These are phyloP conservation scores for Mimas tiliae DNA, from an alignment of 2,888 invertebrate genomes.

Conservation along the genomic window DNA sequence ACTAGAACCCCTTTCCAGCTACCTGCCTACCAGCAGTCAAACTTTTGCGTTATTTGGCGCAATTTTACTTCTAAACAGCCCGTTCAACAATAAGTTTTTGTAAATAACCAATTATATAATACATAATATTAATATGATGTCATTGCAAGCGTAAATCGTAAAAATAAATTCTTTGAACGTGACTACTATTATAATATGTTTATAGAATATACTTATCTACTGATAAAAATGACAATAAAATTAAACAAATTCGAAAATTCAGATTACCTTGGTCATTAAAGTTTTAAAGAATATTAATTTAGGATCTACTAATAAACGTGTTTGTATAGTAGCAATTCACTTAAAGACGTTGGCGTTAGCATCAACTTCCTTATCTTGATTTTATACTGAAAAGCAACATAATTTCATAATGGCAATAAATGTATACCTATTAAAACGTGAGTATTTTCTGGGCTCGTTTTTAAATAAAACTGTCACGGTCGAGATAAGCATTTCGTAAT, in stretches of 20 bases:
- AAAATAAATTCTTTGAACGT: not conserved
- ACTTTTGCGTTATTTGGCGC: too few species aligned
- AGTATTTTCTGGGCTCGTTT: constrained; percentile 28
- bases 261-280: not conserved
- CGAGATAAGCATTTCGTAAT: constrained; percentile 48
- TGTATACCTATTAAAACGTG: not conserved
- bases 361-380: not conserved
- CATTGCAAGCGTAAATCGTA: not conserved
- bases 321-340: not conserved
- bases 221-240: constrained; percentile 7
- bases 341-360: not conserved
- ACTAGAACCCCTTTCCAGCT: too few species aligned
- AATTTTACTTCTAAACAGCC: too few species aligned
- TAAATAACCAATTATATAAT: too few species aligned
- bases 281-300: not conserved
- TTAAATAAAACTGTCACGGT: constrained; percentile 48
- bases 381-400: not conserved
- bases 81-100: too few species aligned
- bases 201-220: not conserved
- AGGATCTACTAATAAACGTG: not conserved
- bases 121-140: too few species aligned
- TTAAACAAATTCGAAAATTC: not conserved
- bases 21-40: too few species aligned
- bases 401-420: not conserved
- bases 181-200: not conserved